Conservation (phyloP, 2,888 invertebrate genomes). For the Stenodema calcarata region DNA sequence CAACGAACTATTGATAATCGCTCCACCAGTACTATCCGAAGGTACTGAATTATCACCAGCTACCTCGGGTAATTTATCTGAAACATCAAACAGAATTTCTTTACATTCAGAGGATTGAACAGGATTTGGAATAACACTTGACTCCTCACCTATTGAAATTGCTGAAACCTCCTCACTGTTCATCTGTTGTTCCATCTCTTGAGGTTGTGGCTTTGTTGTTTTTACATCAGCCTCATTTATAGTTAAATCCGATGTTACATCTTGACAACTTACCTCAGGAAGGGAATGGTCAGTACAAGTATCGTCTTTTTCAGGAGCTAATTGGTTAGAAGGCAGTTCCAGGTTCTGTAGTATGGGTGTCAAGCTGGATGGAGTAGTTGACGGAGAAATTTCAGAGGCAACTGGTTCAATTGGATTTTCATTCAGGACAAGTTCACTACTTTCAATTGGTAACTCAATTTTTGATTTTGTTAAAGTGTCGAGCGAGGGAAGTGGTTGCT, state of each 20-base stretch:
- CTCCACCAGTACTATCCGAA: background rate
- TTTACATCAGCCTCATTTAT: background rate
- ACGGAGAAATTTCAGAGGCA: background rate
- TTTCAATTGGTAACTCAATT: background rate
- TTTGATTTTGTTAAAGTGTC: background rate
- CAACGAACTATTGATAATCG: background rate
- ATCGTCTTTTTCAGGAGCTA: background rate
- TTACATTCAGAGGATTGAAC: background rate
- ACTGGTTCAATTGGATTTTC: background rate
- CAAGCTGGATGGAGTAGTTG: background rate
- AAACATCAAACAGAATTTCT: background rate
- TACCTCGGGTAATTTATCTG: background rate
- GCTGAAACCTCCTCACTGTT: background rate
- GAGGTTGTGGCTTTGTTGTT: background rate
- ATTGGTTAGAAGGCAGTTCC: background rate
- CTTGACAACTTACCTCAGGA: background rate
- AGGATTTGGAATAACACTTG: background rate
- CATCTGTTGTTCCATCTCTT: background rate
- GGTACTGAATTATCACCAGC: background rate
- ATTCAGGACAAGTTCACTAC: background rate
- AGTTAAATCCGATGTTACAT: background rate
- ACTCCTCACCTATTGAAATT: background rate
- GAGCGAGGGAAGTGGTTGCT: background rate
- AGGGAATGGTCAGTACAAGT: background rate
- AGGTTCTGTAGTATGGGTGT: background rate